phyloP scores from a whole-genome alignment of 2,797 vertebrate genomes.

The Cetoscarus ocellatus region DNA sequence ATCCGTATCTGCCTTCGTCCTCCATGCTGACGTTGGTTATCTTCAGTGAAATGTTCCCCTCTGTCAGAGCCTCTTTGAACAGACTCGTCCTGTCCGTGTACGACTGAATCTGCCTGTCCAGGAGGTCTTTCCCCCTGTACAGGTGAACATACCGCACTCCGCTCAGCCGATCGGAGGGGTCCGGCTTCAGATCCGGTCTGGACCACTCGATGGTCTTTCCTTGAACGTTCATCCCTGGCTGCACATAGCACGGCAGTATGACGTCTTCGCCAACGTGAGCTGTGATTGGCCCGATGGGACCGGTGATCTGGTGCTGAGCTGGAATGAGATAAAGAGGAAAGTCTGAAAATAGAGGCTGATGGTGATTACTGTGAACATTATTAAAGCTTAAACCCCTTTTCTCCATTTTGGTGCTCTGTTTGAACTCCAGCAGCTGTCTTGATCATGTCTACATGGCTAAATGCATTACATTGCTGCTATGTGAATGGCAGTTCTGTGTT shows the following conservation, averaged over 20 bases:
- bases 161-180: background rate
- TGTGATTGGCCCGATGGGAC: background rate
- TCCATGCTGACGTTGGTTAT: conserved; percentile 15
- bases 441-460: too few relatives aligned
- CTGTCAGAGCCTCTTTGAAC: background rate
- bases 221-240: rapidly evolving
- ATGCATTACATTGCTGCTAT: too few relatives aligned
- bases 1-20: conserved; percentile 32
- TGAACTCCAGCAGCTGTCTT: too few relatives aligned
- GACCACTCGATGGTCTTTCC: conserved; percentile 47
- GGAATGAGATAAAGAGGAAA: background rate
- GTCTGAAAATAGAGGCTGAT: too few relatives aligned
- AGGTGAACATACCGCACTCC: conserved; percentile 28
- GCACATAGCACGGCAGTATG: conserved; percentile 30
- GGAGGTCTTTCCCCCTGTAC: background rate
- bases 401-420: too few relatives aligned
- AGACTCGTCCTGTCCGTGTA: conserved; percentile 38
- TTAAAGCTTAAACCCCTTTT: too few relatives aligned
- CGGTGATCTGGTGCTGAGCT: rapidly evolving
- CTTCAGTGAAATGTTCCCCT: conserved; percentile 36
- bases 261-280: background rate
- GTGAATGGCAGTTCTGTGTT: too few relatives aligned
- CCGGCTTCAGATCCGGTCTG: background rate
- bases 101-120: conserved; percentile 6
- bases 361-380: too few relatives aligned